Base-by-base conservation (phyloP, 2,888 invertebrate species). In the Orthosia gracilis region DNA sequence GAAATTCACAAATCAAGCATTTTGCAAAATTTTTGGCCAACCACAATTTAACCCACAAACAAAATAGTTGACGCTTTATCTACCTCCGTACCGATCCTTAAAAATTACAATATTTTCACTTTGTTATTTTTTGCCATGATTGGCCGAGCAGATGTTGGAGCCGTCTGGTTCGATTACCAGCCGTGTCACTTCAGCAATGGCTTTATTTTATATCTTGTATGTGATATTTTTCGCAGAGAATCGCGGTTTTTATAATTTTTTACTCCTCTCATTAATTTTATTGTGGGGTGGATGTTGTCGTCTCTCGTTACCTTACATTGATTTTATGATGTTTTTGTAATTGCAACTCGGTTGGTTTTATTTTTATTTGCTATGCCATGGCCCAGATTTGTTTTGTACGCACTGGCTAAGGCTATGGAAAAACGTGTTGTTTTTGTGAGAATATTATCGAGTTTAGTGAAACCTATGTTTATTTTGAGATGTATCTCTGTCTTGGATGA, bases 161-260 rank as follows among this genome's bases (percentile, higher is more conserved):
- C 89, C 90, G 95, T 94, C 95, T 87, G 92, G 87, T 92, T 93
- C 95, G 94, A 95, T 96, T 94, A 95, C 93, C 87, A 82, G 76
- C 88, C 90, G 88, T 91, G 95, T 95, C 95, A 94, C 86, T 90
- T 92, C 87, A 88, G 87, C 89, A 90, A 94, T 91, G 89, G 94
- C 95, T 95, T 95, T 94, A 95, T 95, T 93, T 93, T 90, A 93
- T 92, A 93, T 91, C 91, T 89, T 91, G 90, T 92, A 87, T 88
- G 91, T 89, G 92, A 94, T 94, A 94, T 93, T 92, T 91, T 92
- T 89, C 90, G 88, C 91, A 84, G 87, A 75, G 89, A 87, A 87
- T 45, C 87, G 88, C 69, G 78, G 85, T 88, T 91, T 88, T 85
- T 87, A 83, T 83, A 0, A 72, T 87, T 78, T 88, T 90, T 91